Base-by-base conservation (phyloP, 2,888 invertebrate genomes). In the Physocephala rufipes region DNA sequence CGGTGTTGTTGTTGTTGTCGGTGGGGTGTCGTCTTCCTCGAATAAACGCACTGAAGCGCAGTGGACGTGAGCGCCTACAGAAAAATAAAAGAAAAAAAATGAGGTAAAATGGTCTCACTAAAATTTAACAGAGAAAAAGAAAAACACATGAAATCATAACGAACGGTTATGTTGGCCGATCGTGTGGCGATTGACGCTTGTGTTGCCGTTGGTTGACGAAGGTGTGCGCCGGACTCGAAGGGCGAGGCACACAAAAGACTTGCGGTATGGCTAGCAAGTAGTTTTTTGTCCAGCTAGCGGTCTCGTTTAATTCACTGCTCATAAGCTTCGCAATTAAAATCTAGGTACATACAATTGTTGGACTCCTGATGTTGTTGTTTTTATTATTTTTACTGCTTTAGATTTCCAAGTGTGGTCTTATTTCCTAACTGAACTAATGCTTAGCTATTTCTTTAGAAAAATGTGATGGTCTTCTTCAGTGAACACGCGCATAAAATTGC, bases 401-500 rank as follows among this genome's bases (percentile, higher is more conserved):
- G 74, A n/a, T n/a, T n/a, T n/a, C n/a, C n/a, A n/a, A n/a, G n/a
- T n/a, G n/a, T n/a, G n/a, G n/a, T 78, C 76, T 9, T 15, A 9
- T 67, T 30, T 36, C 58, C 15, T 19, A 28, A 9, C 21, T 67
- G 3, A 12, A n/a, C 21, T 59, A 24, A 16, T 21, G 7, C 24
- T 51, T 49, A 16, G n/a, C n/a, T n/a, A n/a, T n/a, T n/a, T n/a
- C 49, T 70, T 36, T 55, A 28, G 19, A 49, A 65, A 62, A 67
- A 55, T 13, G 15, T 7, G 19, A 3, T 72, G 79, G 79, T 79
- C 82, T 79, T 82, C 80, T 78, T 81, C 82, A 82, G 71, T 82
- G 82, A 82, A 82, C 78, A 80, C 80, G 82, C 80, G 83, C 82
- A 81, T 81, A 82, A 82, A 81, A 80, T 81, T 79, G 71, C 74